Evolutionary conservation across 1,140 invertebrate genomes (phyloP), one percentile per base, ranked within the genome.

Genomic region (Adelges cooleyi): DNA sequence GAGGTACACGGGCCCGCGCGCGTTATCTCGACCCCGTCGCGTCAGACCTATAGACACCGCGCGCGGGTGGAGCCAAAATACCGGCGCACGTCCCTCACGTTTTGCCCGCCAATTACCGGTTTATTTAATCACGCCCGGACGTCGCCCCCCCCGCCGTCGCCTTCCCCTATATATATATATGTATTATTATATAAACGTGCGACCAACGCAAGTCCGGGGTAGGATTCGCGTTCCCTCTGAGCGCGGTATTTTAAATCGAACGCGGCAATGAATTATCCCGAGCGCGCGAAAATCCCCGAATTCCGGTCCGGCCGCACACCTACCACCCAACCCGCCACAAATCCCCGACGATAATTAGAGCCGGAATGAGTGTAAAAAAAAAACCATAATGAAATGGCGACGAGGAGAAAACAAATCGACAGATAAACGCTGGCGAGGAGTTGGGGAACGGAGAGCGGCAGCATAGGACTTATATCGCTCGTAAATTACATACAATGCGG

Each of bases 71-170:
- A 42, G 38, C 53, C 53, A 18, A 59, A 23, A 20, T n/a, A n/a
- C 17, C 36, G 23, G 18, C 38, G 53, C 38, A 40, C 53, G 38
- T 44, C 53, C 53, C 53, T 44, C 38, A 11, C 53, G 38, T 44
- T 59, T 59, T 59, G 22, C 53, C 53, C 36, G 44, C 53, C 53
- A 59, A 44, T 59, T 59, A 44, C 53, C 53, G 53, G 53, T 59
- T 59, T 44, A 27, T 59, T 59, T 59, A 44, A 59, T 59, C 52
- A 44, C 23, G 27, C 53, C 2, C 53, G 33, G 17, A 53, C 10
- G 38, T 20, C 20, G 2, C 1, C 46, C 46, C 20, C 20, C 46
- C 52, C 36, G 6, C 36, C n/a, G n/a, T n/a, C n/a, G n/a, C n/a
- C n/a, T n/a, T n/a, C n/a, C n/a, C n/a, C n/a, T n/a, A n/a, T n/a